A percentile compares a stretch with the other conserved stretches of the same genome.
These are phyloP conservation scores for Nasonovia ribisnigri DNA, from an alignment of 2,888 invertebrate genomes.

Conservation along the genomic window DNA sequence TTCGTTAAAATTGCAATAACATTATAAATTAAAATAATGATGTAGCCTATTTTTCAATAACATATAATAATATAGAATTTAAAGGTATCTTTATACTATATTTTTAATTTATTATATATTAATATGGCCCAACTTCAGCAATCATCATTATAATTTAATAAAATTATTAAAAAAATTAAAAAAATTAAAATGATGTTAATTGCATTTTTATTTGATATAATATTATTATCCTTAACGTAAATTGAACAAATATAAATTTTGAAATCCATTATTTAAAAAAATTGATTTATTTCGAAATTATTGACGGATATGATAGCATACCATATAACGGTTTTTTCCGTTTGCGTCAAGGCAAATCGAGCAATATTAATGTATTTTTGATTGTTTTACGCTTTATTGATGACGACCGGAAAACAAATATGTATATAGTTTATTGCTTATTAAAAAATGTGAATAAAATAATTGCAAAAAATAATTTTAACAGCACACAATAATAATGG, in stretches of 20 bases:
- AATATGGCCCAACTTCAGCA: not conserved
- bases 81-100: not conserved
- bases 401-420: not conserved
- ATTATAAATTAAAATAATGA: not conserved
- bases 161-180: not conserved
- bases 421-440: not conserved
- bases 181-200: no score
- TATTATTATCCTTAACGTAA: not conserved
- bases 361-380: constrained; percentile 29
- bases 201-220: not conserved
- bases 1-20: not conserved
- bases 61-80: not conserved
- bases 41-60: not conserved
- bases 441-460: not conserved
- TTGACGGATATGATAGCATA: not conserved
- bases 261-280: not conserved
- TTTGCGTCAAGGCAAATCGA: constrained; percentile 15
- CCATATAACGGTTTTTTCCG: not conserved
- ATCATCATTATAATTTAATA: not conserved
- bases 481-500: not conserved
- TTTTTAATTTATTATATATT: not conserved
- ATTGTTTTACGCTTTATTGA: constrained; percentile 17
- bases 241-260: not conserved
- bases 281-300: not conserved
- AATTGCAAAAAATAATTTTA: not conserved